phyloP scores from a whole-genome alignment of 2,113 vertebrate genomes.

The Pomatostomus ruficeps region DNA sequence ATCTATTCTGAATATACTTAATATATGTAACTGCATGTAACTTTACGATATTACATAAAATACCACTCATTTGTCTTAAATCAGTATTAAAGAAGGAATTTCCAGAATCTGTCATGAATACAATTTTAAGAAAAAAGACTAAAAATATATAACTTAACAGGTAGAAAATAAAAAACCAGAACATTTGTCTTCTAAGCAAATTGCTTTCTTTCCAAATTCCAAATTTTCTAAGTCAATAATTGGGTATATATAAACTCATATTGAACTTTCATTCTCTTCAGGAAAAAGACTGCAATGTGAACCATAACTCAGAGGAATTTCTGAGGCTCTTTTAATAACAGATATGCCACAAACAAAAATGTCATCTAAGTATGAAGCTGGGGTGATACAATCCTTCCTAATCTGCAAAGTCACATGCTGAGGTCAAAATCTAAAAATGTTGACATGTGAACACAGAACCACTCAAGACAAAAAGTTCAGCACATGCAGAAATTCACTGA shows the following conservation, averaged over 20 bases:
- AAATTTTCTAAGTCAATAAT: not conserved
- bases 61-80: not conserved
- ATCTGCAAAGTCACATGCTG: not conserved
- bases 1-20: not conserved
- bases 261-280: not conserved
- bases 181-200: not conserved
- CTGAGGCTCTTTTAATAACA: not conserved
- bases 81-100: not conserved
- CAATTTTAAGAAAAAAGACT: not conserved
- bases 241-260: not conserved
- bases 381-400: not conserved
- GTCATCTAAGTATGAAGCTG: not conserved
- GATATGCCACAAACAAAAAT: not conserved
- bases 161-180: not conserved
- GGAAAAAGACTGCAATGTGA: not conserved
- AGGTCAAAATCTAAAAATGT: not conserved
- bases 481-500: not conserved
- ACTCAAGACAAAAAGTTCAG: not conserved
- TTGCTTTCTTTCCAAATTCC: not conserved
- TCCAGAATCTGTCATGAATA: not conserved
- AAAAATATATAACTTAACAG: not conserved
- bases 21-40: not conserved
- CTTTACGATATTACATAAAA: not conserved
- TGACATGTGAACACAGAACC: fast-evolving
- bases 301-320: not conserved